phyloP scores from a whole-genome alignment of 1,140 invertebrate species.

The Heliconius melpomene region DNA sequence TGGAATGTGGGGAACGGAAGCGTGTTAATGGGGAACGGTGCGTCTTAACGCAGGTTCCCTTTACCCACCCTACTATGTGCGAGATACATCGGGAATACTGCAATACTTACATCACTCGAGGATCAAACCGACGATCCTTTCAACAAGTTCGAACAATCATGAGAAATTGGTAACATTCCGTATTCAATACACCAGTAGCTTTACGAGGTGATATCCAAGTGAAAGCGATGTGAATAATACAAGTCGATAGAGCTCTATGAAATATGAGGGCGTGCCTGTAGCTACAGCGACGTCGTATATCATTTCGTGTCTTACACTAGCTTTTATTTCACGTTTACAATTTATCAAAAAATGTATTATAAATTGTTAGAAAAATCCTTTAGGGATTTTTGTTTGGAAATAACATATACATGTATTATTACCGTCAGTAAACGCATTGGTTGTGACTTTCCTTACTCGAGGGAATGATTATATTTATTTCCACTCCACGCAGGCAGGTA shows the following conservation, averaged over 20 bases:
- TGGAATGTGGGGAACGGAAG: no score
- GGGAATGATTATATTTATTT: no score
- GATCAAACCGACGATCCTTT: neutral
- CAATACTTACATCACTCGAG: neutral
- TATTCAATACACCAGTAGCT: slow-evolving; percentile 6
- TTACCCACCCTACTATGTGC: no score
- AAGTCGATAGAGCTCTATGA: slow-evolving; percentile 3
- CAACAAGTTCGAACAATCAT: neutral
- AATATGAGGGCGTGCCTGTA: neutral
- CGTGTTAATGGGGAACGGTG: no score
- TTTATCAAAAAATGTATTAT: neutral
- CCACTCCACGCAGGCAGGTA: no score
- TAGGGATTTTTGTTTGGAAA: neutral
- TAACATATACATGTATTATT: no score
- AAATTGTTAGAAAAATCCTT: neutral
- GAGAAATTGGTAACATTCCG: neutral
- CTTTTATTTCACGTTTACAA: neutral
- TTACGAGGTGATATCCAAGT: slow-evolving; percentile 9
- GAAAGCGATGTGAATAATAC: neutral
- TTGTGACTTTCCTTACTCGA: no score
- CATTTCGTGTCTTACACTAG: neutral
- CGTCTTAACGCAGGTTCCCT: no score
- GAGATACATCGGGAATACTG: no score
- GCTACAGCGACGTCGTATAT: neutral
- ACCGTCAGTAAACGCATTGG: no score